These are phyloP conservation scores for Arrhamphus sclerolepis DNA, from an alignment of 2,797 vertebrate genomes.

Conservation along the genomic window DNA sequence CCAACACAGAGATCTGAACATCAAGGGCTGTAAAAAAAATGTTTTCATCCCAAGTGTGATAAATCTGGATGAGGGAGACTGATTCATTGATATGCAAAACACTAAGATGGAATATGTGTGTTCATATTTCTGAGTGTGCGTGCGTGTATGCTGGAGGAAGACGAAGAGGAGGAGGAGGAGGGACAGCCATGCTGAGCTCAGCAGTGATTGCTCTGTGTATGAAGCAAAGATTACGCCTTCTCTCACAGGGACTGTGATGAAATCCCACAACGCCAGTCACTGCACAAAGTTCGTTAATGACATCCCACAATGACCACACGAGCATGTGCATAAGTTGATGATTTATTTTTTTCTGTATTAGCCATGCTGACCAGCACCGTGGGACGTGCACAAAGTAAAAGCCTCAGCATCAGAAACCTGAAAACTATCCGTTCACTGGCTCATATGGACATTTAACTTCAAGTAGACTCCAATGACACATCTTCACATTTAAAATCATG, in stretches of 20 bases:
- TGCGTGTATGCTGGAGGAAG: constrained; percentile 6
- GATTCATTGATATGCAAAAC: constrained; percentile 31
- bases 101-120: constrained; percentile 4
- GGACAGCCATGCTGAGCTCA: constrained; percentile 22
- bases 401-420: constrained; percentile 6
- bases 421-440: neutral
- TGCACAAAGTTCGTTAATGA: constrained; percentile 55
- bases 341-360: constrained; percentile 36
- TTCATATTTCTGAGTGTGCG: constrained; percentile 8
- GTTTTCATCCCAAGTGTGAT: constrained; percentile 25
- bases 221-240: constrained; percentile 56
- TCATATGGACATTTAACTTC: neutral
- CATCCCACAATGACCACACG: constrained; percentile 40
- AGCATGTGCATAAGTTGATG: constrained; percentile 3
- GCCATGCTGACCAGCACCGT: constrained; percentile 19
- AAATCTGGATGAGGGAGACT: constrained; percentile 30
- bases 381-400: constrained; percentile 11
- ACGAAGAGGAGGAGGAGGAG: constrained; percentile 1
- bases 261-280: constrained; percentile 55
- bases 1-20: constrained; percentile 28
- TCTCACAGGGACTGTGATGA: constrained; percentile 51
- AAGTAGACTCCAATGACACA: neutral
- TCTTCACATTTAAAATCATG: neutral
- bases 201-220: constrained; percentile 48
- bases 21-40: constrained; percentile 30